Percentiles rank a stretch among this genome's conserved stretches.
Evolutionary conservation across 2,797 vertebrate species (phyloP).

Genomic region (Ataeniobius toweri): DNA sequence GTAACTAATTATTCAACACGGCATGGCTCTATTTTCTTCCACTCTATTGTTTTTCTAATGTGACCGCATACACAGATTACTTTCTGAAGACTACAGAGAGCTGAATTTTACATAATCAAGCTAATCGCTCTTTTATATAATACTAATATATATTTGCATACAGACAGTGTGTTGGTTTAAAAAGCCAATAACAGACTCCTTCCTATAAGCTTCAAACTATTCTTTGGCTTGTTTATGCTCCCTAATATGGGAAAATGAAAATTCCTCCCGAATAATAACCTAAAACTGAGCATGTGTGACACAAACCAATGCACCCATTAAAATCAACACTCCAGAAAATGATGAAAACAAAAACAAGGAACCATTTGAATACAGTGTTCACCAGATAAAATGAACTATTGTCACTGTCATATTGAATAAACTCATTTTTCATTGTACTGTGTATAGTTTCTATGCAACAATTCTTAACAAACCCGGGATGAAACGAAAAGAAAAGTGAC

Average conservation of each 20-base stretch:
- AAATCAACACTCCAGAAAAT: conserved; percentile 15
- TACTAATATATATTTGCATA: conserved; percentile 14
- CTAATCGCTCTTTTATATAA: not conserved
- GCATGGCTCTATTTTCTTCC: not conserved
- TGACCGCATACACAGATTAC: not conserved
- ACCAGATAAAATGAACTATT: not conserved
- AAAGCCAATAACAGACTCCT: conserved; percentile 5
- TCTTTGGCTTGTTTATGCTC: conserved; percentile 16
- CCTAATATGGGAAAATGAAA: conserved; percentile 40
- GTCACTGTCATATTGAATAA: not conserved
- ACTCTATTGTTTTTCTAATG: not conserved
- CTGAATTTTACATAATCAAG: conserved; percentile 9
- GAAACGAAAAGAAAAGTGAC: not conserved
- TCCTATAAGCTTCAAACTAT: conserved; percentile 28
- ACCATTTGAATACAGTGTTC: not conserved
- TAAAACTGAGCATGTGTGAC: conserved; percentile 27
- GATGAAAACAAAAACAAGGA: conserved; percentile 6
- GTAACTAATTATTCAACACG: not conserved
- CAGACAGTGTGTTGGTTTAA: not conserved
- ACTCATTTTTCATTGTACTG: not conserved
- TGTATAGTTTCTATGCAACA: not conserved
- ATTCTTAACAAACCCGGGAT: not conserved
- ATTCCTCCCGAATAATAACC: conserved; percentile 21
- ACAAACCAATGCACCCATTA: conserved; percentile 1
- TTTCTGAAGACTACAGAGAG: not conserved